Conservation (phyloP, 2,888 invertebrate genomes). For the Barypeithes pellucidus region DNA sequence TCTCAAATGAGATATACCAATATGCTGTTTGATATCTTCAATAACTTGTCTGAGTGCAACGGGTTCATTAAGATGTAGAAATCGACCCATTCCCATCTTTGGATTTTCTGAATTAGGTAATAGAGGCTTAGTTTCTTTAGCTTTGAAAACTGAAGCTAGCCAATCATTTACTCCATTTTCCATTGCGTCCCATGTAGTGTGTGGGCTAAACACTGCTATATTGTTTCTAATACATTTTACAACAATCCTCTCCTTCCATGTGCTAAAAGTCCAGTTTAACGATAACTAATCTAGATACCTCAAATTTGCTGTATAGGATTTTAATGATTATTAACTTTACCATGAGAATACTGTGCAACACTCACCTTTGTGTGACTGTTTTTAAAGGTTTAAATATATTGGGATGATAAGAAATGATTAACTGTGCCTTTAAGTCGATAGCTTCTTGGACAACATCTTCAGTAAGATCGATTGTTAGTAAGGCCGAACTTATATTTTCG, state of each 20-base stretch:
- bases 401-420: conserved; percentile 97
- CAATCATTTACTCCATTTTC: conserved; percentile 93
- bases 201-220: conserved; percentile 94
- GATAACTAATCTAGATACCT: no score
- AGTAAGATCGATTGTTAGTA: conserved; percentile 95
- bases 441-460: conserved; percentile 91
- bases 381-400: conserved; percentile 92
- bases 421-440: conserved; percentile 76
- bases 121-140: conserved; percentile 59
- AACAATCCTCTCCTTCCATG: conserved; percentile 88
- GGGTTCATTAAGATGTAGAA: conserved; percentile 71
- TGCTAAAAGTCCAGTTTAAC: no score
- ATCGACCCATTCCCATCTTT: conserved; percentile 74
- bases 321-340: no score
- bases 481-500: conserved; percentile 75
- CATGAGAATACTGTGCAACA: background rate
- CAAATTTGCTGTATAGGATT: no score
- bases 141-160: conserved; percentile 82
- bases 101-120: conserved; percentile 67
- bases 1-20: conserved; percentile 80
- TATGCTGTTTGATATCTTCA: conserved; percentile 79
- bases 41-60: conserved; percentile 78
- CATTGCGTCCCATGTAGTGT: conserved; percentile 91
- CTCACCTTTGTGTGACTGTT: conserved; percentile 83
- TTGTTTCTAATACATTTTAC: conserved; percentile 86